Percentiles rank a stretch among this genome's conserved stretches.
phyloP scores from a whole-genome alignment of 2,113 vertebrate species.

The Rhynchomys soricoides region DNA sequence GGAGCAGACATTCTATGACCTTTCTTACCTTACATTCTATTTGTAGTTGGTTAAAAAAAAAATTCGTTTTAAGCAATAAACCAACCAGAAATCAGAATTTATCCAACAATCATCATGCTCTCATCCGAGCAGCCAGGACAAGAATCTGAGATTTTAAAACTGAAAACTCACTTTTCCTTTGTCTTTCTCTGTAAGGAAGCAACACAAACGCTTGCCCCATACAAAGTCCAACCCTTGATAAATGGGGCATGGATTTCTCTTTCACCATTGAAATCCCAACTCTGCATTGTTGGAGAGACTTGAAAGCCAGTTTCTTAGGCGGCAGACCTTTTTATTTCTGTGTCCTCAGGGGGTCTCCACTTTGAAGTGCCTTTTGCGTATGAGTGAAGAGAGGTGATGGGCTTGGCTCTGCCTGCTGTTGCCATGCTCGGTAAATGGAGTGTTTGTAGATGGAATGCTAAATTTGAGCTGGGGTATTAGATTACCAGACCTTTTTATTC shows the following conservation, averaged over 20 bases:
- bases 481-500: neutral
- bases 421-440: neutral
- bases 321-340: neutral
- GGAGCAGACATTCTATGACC: too few species aligned
- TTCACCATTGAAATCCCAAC: neutral
- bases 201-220: neutral
- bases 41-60: neutral
- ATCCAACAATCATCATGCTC: neutral
- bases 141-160: neutral
- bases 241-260: neutral
- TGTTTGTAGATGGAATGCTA: neutral
- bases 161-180: neutral
- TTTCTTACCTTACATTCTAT: neutral
- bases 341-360: neutral
- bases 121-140: neutral
- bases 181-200: neutral
- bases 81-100: neutral
- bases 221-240: neutral
- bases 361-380: neutral
- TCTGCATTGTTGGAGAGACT: neutral
- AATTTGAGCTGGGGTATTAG: neutral
- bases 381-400: neutral
- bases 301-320: neutral
- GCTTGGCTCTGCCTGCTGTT: constrained; percentile 31
- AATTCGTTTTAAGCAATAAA: neutral